Percentiles rank a stretch among this genome's conserved stretches.
These are phyloP conservation scores for Synodontis membranacea DNA, from an alignment of 2,113 vertebrate species.

Conservation along the genomic window DNA sequence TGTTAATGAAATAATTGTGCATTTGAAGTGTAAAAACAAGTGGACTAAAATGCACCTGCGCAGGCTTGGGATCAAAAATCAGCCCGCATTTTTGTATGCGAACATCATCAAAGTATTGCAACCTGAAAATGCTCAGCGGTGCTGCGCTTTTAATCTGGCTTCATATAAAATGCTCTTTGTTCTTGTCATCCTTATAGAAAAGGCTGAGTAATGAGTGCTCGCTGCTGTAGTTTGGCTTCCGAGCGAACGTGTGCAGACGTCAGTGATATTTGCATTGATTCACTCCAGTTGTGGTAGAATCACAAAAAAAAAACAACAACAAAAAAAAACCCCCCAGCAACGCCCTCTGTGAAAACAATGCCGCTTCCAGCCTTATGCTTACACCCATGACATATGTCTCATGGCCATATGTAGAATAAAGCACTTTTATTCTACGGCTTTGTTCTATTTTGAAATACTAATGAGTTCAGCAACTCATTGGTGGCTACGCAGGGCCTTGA, in stretches of 20 bases:
- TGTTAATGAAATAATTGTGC: not conserved
- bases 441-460: not conserved
- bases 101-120: not conserved
- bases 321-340: too few species aligned
- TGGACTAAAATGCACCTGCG: not conserved
- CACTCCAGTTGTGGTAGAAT: not conserved
- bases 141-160: constrained; percentile 33
- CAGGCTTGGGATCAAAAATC: constrained; percentile 8
- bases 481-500: not conserved
- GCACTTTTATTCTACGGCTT: too few species aligned
- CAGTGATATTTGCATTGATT: constrained; percentile 16
- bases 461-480: not conserved
- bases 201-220: not conserved
- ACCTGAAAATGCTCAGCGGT: constrained; percentile 9
- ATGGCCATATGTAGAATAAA: not conserved
- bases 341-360: not conserved
- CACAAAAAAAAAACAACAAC: too few species aligned
- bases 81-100: not conserved
- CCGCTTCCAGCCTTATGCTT: not conserved
- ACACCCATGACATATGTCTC: too few species aligned
- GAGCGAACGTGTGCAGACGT: constrained; percentile 8
- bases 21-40: constrained; percentile 10
- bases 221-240: constrained; percentile 17
- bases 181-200: not conserved
- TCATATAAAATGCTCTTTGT: constrained; percentile 40